Evolutionary conservation across 1,140 invertebrate species (phyloP), one percentile per base, ranked within the genome.

Genomic region (Drosophila mauritiana): DNA sequence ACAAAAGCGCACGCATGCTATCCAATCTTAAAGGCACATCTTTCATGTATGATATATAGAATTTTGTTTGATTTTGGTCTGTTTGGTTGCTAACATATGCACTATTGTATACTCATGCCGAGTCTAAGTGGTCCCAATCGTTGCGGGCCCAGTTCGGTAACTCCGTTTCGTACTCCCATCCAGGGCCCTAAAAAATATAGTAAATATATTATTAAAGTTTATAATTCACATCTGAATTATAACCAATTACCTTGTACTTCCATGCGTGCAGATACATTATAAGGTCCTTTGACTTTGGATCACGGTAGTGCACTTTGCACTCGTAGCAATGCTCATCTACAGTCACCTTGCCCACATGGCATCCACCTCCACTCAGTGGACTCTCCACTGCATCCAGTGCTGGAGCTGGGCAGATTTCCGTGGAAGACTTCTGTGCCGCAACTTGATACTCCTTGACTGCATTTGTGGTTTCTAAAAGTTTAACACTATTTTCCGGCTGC

Each of bases 241-340:
- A 3, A 11, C 3, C 1, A 20, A 57, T 3, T 8, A 95, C 96
- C 93, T 96, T 96, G 92, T 98, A 99, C 90, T 96, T 96, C 94
- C 97, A 97, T 27, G 98, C 98, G 93, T 99, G 98, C 22, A 99
- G 94, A 93, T 98, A 99, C 97, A 99, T 98, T 53, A 98, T 96
- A 17, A 99, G 94, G 91, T 99, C 97, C 68, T 96, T 95, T 0
- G 97, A 96, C 61, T 96, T 96, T 0, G 98, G 98, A 93, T 99
- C 98, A 45, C 96, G 93, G 93, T 97, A 98, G 49, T 96, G 94
- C 17, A 97, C 96, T 92, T 97, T 97, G 92, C 98, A 99, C 92
- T 98, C 97, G 90, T 97, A 96, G 93, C 98, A 99, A 89, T 98
- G 96, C 4, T 95, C 95, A 86, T 98, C 97, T 8, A 95, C 93